phyloP scores from a whole-genome alignment of 2,888 invertebrate genomes.

The Mechanitis messenoides region DNA sequence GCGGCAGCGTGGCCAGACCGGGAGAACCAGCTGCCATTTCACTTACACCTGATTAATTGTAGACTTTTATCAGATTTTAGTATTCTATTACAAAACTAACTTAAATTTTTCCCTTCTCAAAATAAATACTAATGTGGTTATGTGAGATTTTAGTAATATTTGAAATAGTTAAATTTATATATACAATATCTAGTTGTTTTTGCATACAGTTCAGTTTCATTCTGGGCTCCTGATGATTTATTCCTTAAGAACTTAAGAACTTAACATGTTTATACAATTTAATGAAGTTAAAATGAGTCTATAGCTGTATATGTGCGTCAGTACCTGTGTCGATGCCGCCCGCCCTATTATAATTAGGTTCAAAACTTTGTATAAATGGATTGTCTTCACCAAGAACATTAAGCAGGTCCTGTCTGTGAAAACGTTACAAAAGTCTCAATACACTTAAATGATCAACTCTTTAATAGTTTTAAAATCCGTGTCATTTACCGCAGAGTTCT shows the following conservation, averaged over 20 bases:
- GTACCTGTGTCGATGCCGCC: constrained; percentile 66
- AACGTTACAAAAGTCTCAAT: too few relatives aligned
- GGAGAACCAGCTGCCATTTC: constrained; percentile 67
- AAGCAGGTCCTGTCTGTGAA: constrained; percentile 67
- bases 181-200: too few relatives aligned
- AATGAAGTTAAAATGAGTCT: too few relatives aligned
- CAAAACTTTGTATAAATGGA: constrained; percentile 69
- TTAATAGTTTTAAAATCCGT: not conserved
- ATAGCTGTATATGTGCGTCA: too few relatives aligned
- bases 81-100: too few relatives aligned
- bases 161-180: not conserved
- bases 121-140: too few relatives aligned
- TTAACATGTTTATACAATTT: too few relatives aligned
- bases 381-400: constrained; percentile 74
- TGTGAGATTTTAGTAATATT: not conserved
- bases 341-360: constrained; percentile 67
- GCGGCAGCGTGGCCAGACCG: constrained; percentile 67
- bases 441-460: not conserved
- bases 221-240: too few relatives aligned
- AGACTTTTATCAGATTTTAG: constrained; percentile 8
- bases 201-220: too few relatives aligned
- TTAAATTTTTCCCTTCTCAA: too few relatives aligned
- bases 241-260: too few relatives aligned
- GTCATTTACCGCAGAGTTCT: constrained; percentile 68
- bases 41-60: constrained; percentile 46